Conservation (phyloP, 2,797 vertebrate species). For the Mionectes olivaceus region DNA sequence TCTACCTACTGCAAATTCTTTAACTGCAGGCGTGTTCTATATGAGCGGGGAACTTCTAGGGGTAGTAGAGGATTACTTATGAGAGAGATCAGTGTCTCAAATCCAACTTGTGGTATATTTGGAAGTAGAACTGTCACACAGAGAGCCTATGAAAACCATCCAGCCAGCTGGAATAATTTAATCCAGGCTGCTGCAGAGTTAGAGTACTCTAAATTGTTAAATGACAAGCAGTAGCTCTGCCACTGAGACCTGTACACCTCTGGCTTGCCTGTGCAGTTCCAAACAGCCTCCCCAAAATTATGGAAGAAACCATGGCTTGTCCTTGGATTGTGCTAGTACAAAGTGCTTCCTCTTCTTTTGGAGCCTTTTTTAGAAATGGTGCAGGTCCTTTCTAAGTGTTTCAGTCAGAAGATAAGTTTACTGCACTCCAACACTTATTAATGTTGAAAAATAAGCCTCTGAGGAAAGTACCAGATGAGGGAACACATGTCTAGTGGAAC, state of each 20-base stretch:
- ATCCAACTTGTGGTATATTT: conserved; percentile 33
- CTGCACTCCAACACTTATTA: conserved; percentile 17
- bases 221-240: not conserved
- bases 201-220: not conserved
- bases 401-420: conserved; percentile 31
- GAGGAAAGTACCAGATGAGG: conserved; percentile 16
- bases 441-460: conserved; percentile 49
- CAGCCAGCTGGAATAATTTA: not conserved
- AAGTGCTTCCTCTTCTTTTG: not conserved
- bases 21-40: not conserved
- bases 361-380: not conserved
- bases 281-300: not conserved
- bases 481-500: conserved; percentile 37
- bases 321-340: not conserved
- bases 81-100: conserved; percentile 33
- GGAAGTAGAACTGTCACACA: not conserved
- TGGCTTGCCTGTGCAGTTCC: not conserved
- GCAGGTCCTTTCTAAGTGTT: conserved; percentile 15
- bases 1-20: not conserved
- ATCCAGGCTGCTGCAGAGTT: conserved; percentile 26
- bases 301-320: not conserved
- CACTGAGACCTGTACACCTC: not conserved
- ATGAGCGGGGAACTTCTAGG: not conserved
- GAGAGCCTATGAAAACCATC: not conserved
- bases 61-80: conserved; percentile 13